Base-by-base conservation (phyloP, 2,797 vertebrate species). In the Momotus momota region DNA sequence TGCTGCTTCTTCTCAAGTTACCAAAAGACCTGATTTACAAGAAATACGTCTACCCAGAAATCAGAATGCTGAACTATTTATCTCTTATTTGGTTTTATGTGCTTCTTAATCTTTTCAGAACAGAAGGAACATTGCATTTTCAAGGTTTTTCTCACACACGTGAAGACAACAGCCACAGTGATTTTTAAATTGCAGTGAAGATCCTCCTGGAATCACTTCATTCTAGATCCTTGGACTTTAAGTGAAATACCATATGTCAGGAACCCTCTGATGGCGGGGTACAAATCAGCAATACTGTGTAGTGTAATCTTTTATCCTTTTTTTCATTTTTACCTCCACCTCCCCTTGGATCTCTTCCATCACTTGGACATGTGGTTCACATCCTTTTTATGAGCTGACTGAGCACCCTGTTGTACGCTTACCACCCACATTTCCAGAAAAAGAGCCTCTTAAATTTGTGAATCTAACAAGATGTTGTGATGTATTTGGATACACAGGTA, bases 391-490 rank as follows among this genome's bases (percentile, higher is more conserved):
- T 13, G 16, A 82, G 61, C 83, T 93, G 82, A n/a, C 75, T 83
- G 77, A 88, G 57, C 60, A 60, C 60, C 71, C 86, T 80, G 6
- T 78, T 80, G 67, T 93, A 69, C 67, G 46, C 67, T 88, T 90
- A 78, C 93, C 85, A 83, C 85, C 73, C 96, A 91, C 40, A 0
- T 88, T 91, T 91, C 93, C 90, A 77, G 79, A 80, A 96, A 87
- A 86, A 93, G 71, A 89, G 12, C 52, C 45, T 93, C 60, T 83
- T 90, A 80, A 91, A 85, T 96, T 77, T 73, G 41, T 43, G 33
- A 84, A 60, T 75, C 74, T 80, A 89, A 88, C 55, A 80, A 93
- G 64, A 90, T 61, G 33, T 35, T 85, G 58, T 43, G 74, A 43
- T 64, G n/a, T 74, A 61, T 90, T 67, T 88, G 43, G 23, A 41